Evolutionary conservation across 2,113 vertebrate species (phyloP).

Genomic region (Panurus biarmicus): DNA sequence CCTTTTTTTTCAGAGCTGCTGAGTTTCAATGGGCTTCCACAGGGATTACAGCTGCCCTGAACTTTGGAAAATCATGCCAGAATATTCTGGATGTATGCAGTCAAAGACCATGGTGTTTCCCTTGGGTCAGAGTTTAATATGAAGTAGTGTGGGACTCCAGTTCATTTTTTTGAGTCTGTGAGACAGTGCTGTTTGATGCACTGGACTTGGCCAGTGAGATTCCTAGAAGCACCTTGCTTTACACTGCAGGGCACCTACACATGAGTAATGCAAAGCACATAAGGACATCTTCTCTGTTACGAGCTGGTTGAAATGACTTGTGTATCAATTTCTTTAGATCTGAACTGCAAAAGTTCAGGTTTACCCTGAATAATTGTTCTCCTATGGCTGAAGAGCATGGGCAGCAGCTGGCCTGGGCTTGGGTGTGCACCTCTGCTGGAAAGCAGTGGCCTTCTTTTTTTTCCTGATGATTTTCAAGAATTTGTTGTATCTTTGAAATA

Average conservation of each 20-base stretch:
- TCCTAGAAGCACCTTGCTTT: neutral
- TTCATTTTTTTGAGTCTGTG: neutral
- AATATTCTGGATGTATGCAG: neutral
- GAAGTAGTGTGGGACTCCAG: neutral
- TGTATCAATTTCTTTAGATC: neutral
- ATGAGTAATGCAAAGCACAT: neutral
- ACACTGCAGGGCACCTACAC: neutral
- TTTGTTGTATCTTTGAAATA: neutral
- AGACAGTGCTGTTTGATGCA: neutral
- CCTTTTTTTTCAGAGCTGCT: neutral
- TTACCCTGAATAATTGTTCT: neutral
- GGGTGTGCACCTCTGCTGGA: neutral
- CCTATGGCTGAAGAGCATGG: fast-evolving
- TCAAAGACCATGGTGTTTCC: neutral
- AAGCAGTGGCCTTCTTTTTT: neutral
- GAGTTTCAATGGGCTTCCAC: neutral
- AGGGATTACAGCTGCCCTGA: neutral
- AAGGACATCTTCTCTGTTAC: neutral
- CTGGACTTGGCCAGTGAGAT: neutral
- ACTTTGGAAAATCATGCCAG: neutral
- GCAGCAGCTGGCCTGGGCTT: neutral
- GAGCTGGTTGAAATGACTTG: neutral
- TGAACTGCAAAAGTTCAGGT: neutral
- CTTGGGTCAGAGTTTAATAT: neutral
- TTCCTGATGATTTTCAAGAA: neutral